Base-by-base conservation (phyloP, 2,888 invertebrate species). In the Hirtodrosophila alboralis region DNA sequence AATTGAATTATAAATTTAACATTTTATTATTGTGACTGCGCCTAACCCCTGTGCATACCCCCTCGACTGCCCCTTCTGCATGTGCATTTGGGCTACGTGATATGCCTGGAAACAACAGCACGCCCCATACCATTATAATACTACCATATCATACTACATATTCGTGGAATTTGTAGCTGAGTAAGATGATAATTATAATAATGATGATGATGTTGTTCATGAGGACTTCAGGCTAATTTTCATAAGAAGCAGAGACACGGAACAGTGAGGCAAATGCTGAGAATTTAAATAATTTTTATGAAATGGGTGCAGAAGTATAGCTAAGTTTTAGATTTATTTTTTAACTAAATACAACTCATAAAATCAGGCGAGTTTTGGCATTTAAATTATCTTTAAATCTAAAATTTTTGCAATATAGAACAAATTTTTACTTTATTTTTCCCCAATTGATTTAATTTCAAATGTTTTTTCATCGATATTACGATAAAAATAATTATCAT, bases 1-100 rank as follows among this genome's bases (percentile, higher is more conserved):
- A 88, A 89, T 88, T 89, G 86, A 89, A 89, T 86, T 89, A 89
- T 88, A 88, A 88, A 89, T 89, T 89, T 67, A 43, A 79, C 67
- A 76, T 87, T 89, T 89, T 89, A 89, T 85, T 69, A 54, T 69
- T 60, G 68, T 60, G 45, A 37, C 48, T 68, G 64, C 54, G 54
- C 37, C 27, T 23, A 13, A 4, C 4, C 5, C 14, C 33, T 13
- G 13, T 27, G 12, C 9, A 9, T 12, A 7, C 5, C n/a, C 27
- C 36, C 34, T 27, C n/a, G n/a, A 16, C 37, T 57, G 27, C 30
- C 48, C 23, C 41, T 48, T 28, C 21, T 26, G 47, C 44, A 58
- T 57, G 47, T 51, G 60, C 51, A 60, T 45, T n/a, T 60, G 49
- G 58, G 73, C 70, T 88, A 84, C 88, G 86, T 88, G 88, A 75